phyloP scores from a whole-genome alignment of 2,888 invertebrate species.

The Abrostola triplasia region DNA sequence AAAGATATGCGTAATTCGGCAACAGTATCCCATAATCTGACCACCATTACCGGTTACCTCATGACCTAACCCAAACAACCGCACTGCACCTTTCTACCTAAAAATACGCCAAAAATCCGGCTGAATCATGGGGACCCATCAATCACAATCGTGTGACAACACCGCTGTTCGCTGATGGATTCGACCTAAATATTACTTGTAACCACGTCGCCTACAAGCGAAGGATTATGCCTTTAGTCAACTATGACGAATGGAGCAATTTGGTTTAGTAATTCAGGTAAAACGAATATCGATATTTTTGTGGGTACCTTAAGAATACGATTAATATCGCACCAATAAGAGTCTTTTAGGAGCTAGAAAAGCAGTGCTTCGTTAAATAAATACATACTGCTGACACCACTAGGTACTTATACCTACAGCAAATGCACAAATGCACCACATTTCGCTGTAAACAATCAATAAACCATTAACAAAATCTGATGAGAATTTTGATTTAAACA shows the following conservation, averaged over 20 bases:
- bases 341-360: too few species aligned
- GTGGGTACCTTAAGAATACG: too few species aligned
- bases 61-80: conserved; percentile 3
- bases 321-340: too few species aligned
- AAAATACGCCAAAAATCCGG: conserved; percentile 36
- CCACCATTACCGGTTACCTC: not conserved
- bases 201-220: conserved; percentile 23
- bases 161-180: conserved; percentile 49
- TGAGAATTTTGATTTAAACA: too few species aligned
- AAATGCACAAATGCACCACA: too few species aligned
- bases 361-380: too few species aligned
- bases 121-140: conserved; percentile 48
- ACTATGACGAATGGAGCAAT: not conserved
- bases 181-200: conserved; percentile 55
- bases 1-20: not conserved
- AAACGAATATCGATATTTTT: too few species aligned
- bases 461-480: too few species aligned
- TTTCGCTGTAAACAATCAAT: too few species aligned
- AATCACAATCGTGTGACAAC: conserved; percentile 55
- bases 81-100: conserved; percentile 27
- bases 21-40: not conserved
- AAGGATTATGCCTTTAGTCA: conserved; percentile 16
- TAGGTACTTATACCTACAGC: too few species aligned
- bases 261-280: not conserved
- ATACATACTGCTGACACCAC: too few species aligned